phyloP scores from a whole-genome alignment of 2,888 invertebrate species.

The Tetramorium bicarinatum region DNA sequence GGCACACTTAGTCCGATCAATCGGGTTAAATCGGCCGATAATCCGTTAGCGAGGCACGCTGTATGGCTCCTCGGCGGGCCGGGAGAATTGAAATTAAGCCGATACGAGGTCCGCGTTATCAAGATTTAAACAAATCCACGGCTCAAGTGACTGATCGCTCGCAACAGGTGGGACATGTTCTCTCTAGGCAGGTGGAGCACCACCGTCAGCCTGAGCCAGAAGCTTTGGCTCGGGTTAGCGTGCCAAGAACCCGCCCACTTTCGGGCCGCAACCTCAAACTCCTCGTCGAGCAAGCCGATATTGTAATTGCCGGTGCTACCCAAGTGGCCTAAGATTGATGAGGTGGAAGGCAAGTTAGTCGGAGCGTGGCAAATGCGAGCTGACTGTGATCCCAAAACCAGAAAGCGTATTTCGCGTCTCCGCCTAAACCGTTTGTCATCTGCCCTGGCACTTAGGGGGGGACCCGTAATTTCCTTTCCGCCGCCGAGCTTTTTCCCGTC shows the following conservation, averaged over 20 bases:
- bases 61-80: constrained; percentile 58
- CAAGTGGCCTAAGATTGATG: constrained; percentile 85
- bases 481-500: constrained; percentile 45
- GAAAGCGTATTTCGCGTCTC: constrained; percentile 67
- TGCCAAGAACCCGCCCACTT: constrained; percentile 82
- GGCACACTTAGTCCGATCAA: constrained; percentile 53
- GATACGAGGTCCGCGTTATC: constrained; percentile 80
- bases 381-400: constrained; percentile 76
- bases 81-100: constrained; percentile 77
- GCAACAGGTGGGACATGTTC: constrained; percentile 84
- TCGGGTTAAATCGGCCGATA: constrained; percentile 56
- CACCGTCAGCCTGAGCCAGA: constrained; percentile 71
- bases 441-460: constrained; percentile 52
- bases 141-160: constrained; percentile 83
- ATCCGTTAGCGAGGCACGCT: constrained; percentile 57
- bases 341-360: constrained; percentile 83
- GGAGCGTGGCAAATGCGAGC: constrained; percentile 81
- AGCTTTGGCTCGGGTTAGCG: constrained; percentile 80
- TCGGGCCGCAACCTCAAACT: constrained; percentile 83
- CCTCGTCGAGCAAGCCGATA: constrained; percentile 84
- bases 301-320: constrained; percentile 85
- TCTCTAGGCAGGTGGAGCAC: constrained; percentile 79
- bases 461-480: constrained; percentile 61
- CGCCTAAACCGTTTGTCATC: constrained; percentile 73
- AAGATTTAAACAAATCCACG: constrained; percentile 84